These are phyloP conservation scores for Pocillopora verrucosa DNA, from an alignment of 64 coral and sea anemone species.

Conservation along the genomic window DNA sequence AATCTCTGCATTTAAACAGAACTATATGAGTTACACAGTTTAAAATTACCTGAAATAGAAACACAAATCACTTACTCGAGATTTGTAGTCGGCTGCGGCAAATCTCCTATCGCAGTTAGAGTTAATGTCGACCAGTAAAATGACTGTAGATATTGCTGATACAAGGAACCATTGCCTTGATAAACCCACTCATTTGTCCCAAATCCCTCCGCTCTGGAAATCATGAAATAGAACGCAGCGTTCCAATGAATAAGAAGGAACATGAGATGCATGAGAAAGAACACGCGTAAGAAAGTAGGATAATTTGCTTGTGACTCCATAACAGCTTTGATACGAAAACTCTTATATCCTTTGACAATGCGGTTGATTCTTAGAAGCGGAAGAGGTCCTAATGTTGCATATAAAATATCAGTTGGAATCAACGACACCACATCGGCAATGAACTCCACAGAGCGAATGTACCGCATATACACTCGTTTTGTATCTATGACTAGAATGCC, in stretches of 20 bases:
- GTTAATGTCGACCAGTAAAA: slow-evolving; percentile 97
- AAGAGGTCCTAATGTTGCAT: slow-evolving; percentile 55
- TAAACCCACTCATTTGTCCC: slow-evolving; percentile 93
- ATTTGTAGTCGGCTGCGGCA: slow-evolving; percentile 76
- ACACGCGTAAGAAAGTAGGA: slow-evolving; percentile 85
- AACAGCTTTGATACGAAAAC: slow-evolving; percentile 73
- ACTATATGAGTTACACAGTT: not conserved
- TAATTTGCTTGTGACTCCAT: slow-evolving; percentile 92
- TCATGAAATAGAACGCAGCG: slow-evolving; percentile 84
- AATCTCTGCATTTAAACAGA: not conserved
- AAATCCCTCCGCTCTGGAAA: slow-evolving; percentile 90
- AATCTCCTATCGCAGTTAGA: slow-evolving; percentile 88
- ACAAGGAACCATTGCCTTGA: slow-evolving; percentile 83
- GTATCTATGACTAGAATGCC: slow-evolving; percentile 81
- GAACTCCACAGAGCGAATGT: slow-evolving; percentile 62
- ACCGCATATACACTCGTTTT: slow-evolving; percentile 54
- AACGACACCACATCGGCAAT: slow-evolving; percentile 73
- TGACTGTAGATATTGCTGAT: slow-evolving; percentile 93
- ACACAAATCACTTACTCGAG: slow-evolving; percentile 76
- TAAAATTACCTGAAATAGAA: not conserved
- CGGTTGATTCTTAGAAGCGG: slow-evolving; percentile 82
- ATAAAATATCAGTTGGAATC: slow-evolving; percentile 82
- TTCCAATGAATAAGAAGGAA: slow-evolving; percentile 96
- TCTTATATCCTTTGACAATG: slow-evolving; percentile 88
- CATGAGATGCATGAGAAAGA: slow-evolving; percentile 97